Percentiles rank a stretch among this genome's conserved stretches.
These are phyloP conservation scores for Menidia beryllina DNA, from an alignment of 2,113 vertebrate genomes.

Conservation along the genomic window DNA sequence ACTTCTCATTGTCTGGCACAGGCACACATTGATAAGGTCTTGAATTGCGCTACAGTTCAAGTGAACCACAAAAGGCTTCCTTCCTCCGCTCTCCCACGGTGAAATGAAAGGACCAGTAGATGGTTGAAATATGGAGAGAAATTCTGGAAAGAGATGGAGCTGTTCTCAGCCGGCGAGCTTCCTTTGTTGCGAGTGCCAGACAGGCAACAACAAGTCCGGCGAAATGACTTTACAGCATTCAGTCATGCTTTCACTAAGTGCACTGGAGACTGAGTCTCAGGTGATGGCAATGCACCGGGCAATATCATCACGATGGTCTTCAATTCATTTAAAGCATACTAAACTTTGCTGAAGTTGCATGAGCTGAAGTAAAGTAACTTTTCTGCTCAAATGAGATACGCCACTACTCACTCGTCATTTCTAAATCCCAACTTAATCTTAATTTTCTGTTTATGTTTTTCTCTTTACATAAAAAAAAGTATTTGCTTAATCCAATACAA, in stretches of 20 bases:
- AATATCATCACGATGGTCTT: background rate
- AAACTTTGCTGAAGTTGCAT: too few relatives aligned
- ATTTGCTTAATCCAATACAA: too few relatives aligned
- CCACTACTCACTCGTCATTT: too few relatives aligned
- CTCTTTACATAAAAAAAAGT: too few relatives aligned
- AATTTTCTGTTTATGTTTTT: too few relatives aligned
- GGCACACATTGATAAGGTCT: slow-evolving; percentile 62
- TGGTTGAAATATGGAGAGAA: slow-evolving; percentile 47
- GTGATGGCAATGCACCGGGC: background rate
- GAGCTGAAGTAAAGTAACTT: too few relatives aligned
- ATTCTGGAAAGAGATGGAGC: slow-evolving; percentile 52
- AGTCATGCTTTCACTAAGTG: background rate
- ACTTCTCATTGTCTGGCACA: slow-evolving; percentile 63
- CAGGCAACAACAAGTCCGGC: slow-evolving; percentile 24
- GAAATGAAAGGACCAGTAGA: slow-evolving; percentile 58
- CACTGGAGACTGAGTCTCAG: background rate
- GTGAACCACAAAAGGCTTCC: slow-evolving; percentile 62
- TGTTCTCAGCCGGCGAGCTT: slow-evolving; percentile 24
- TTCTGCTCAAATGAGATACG: too few relatives aligned
- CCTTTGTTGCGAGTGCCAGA: background rate
- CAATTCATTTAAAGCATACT: too few relatives aligned
- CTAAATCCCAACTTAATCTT: too few relatives aligned
- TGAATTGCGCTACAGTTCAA: slow-evolving; percentile 59
- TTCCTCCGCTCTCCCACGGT: slow-evolving; percentile 54
- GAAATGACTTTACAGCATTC: slow-evolving; percentile 11